Evolutionary conservation across 2,888 invertebrate species (phyloP), one percentile per base, ranked within the genome.

Genomic region (Eilema sororculum): DNA sequence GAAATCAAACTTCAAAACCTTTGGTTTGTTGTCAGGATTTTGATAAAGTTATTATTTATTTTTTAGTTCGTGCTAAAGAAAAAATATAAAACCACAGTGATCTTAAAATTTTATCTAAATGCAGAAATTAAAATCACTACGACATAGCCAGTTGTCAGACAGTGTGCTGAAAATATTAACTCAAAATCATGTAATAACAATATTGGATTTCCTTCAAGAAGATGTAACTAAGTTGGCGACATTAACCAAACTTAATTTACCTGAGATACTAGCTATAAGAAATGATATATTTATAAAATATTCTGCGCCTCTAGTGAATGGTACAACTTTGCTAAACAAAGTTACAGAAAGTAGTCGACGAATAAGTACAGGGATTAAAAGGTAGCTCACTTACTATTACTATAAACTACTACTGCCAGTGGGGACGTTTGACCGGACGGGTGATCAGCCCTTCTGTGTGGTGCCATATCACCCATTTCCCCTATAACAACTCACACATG

Each of bases 171-270:
- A 93, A 76, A 83, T 82, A 73, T 91, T 97, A n/a, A 81, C 90
- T 61, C 91, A 90, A 69, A 96, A 95, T 82, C 94, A 95, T 68
- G 96, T 97, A 72, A 90, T 84, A 73, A 96, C 96, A 13, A 87
- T 96, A 58, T 83, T 95, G 52, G 96, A 97, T 82, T 96, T 97
- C 87, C 87, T 97, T 71, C 88, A 94, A 78, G 95, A 96, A 82
- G 96, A 96, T 81, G 87, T 93, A 22, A 95, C 96, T 72, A 96
- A 95, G 79, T 83, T 97, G 74, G 86, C 93, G 56, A 85, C 84
- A 22, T 80, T 95, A 65, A 94, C 96, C 12, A 94, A 93, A 83
- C 87, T 96, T 67, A 87, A 88, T 64, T 91, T 95, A 76, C 91
- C 95, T 82, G 95, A 96, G 86, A 78, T 92, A 79, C 77, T 92